These are phyloP conservation scores for Hycleus phaleratus DNA, from an alignment of 1,140 invertebrate genomes.

Conservation along the genomic window DNA sequence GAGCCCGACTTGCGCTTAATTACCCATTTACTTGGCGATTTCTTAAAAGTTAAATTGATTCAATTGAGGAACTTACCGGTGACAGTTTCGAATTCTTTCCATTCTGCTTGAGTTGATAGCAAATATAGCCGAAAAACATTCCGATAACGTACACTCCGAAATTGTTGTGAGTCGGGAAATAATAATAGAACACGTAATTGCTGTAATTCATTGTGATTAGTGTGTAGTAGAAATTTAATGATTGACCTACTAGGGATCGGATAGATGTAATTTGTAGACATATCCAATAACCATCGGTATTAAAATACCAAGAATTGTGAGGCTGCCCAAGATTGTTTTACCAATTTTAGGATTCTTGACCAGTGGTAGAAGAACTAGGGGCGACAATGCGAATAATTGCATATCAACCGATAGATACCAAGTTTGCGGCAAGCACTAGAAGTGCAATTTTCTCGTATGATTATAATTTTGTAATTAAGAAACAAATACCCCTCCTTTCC, in stretches of 20 bases:
- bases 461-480: not conserved
- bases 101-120: slow-evolving; percentile 10
- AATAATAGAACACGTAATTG: slow-evolving; percentile 21
- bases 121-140: slow-evolving; percentile 45
- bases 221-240: not conserved
- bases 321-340: not conserved
- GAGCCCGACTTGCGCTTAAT: too few species aligned
- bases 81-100: too few species aligned
- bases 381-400: slow-evolving; percentile 36
- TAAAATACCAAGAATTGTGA: not conserved
- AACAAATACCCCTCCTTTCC: too few species aligned
- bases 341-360: slow-evolving; percentile 4
- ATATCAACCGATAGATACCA: slow-evolving; percentile 40
- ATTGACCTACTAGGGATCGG: not conserved
- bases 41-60: too few species aligned
- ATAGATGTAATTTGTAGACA: not conserved
- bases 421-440: slow-evolving; percentile 32
- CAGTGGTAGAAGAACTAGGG: slow-evolving; percentile 32
- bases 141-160: slow-evolving; percentile 51
- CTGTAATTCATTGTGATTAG: not conserved
- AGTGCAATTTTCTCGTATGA: slow-evolving; percentile 3
- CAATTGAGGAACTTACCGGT: too few species aligned
- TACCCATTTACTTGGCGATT: too few species aligned
- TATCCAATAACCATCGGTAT: not conserved
- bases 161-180: slow-evolving; percentile 38